Evolutionary conservation across 2,113 vertebrate genomes (phyloP), one percentile per base, ranked within the genome.

Genomic region (Seriola rivoliana): DNA sequence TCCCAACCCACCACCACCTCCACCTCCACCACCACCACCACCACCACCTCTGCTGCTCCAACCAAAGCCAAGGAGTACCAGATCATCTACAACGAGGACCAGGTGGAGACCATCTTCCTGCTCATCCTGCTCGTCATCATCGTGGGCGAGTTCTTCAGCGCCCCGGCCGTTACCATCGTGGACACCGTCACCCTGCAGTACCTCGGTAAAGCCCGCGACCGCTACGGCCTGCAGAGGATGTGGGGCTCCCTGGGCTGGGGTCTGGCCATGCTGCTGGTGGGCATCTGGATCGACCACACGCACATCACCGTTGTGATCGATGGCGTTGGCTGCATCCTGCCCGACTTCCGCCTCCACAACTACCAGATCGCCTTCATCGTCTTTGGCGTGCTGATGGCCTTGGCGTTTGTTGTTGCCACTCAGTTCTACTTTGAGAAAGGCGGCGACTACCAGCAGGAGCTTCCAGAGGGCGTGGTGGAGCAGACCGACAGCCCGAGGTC

Each of bases 221-320:
- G 97, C 4, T 99, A 99, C 2, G 98, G 98, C 19, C 85, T 99
- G 83, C 98, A 99, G 93, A 95, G 98, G 25, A 99, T 99, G 98
- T 99, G 98, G 98, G 98, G 98, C 0, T 99, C 98, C 3, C 95
- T 99, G 88, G 98, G 98, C 76, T 99, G 98, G 98, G 98, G 98
- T 0, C 81, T 99, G 81, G 96, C 97, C 57, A 99, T 99, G 98
- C 95, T 99, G 48, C 96, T 96, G 0, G 97, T 99, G 80, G 98
- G 98, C 55, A 98, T 99, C 52, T 97, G 97, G 84, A 99, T 99
- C 3, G 98, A 99, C 93, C 96, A 98, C 79, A 98, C 98, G 0
- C 96, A 95, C 81, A 77, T 96, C 3, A 89, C 66, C 0, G 93
- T 95, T 17, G 1, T 21, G 4, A 82, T 97, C 0, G 88, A 96